Percentiles rank a stretch among this genome's conserved stretches.
Conservation (phyloP, 2,888 invertebrate genomes). For the Callyntrura sp. region DNA sequence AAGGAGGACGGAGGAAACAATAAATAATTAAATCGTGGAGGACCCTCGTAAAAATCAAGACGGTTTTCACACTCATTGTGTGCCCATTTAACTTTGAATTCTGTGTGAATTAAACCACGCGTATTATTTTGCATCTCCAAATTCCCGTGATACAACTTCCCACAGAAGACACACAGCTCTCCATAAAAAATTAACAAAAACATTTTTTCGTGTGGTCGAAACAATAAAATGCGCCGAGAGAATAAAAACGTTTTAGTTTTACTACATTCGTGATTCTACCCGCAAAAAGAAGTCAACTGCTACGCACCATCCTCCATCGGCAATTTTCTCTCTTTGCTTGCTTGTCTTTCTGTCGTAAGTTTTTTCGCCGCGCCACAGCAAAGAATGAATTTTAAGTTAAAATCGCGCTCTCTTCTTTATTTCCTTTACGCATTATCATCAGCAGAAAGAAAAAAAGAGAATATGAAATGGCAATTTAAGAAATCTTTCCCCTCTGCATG, state of each 20-base stretch:
- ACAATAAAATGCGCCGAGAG: background rate
- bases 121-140: background rate
- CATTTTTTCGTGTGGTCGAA: background rate
- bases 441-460: slow-evolving; percentile 30
- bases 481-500: background rate
- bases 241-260: slow-evolving; percentile 12
- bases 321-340: slow-evolving; percentile 28
- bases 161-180: background rate
- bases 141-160: too few relatives aligned
- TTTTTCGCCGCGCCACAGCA: slow-evolving; percentile 46
- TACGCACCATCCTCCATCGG: slow-evolving; percentile 4
- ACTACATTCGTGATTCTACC: too few relatives aligned
- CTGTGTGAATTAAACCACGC: too few relatives aligned
- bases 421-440: slow-evolving; percentile 45
- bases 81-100: too few relatives aligned
- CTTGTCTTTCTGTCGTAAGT: slow-evolving; percentile 1
- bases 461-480: background rate
- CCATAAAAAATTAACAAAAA: slow-evolving; percentile 1
- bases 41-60: background rate
- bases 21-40: slow-evolving; percentile 48
- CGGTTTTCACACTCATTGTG: too few relatives aligned
- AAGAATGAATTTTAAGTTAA: slow-evolving; percentile 53
- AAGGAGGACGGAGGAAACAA: too few relatives aligned
- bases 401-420: slow-evolving; percentile 41
- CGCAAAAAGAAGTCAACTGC: background rate